Base-by-base conservation (phyloP, 2,888 invertebrate genomes). In the Sarcophaga subvicina region DNA sequence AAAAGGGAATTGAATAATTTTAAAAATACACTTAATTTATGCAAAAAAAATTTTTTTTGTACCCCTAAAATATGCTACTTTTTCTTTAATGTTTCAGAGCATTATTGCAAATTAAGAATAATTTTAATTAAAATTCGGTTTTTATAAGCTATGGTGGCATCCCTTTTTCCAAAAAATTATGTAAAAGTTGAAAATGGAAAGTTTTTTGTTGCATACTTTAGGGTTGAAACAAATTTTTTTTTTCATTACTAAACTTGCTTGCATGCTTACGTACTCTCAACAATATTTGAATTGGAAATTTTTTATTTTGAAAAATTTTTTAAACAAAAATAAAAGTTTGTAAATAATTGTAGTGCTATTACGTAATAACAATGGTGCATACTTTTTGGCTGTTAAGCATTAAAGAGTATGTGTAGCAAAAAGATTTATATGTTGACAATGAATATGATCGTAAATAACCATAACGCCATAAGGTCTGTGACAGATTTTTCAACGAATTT, bases 261-360 rank as follows among this genome's bases (percentile, higher is more conserved):
- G 45, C 67, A 77, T 37, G 76, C 54, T 45, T 20, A 67, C 60
- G 62, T 25, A 67, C 59, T 72, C 63, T 69, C 4, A 20, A 22
- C 12, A 22, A 49, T 63, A 71, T 82, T 76, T 71, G 70, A 64
- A 70, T 64, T 71, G 27, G 37, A 76, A 81, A 63, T 47, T 20
- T 47, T 20, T 73, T 62, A 59, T 37, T 69, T 69, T 69, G 11
- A 12, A 25, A 71, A n/a, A 5, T 25, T 8, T 20, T 25, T 8
- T 2, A 22, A 64, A 64, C 1, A 14, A 27, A 73, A 47, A 45
- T 45, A n/a, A 62, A 62, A 12, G 22, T 6, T 37, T 49, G 14
- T 8, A 75, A 14, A 64, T 63, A 14, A 64, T 14, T 37, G 27
- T 64, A 14, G 8, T 8, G 11, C 27, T 27, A 17, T 27, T 25